Percentiles rank a stretch among this genome's conserved stretches.
Conservation (phyloP, 1,140 invertebrate genomes). For the Neuroterus valhalla region DNA sequence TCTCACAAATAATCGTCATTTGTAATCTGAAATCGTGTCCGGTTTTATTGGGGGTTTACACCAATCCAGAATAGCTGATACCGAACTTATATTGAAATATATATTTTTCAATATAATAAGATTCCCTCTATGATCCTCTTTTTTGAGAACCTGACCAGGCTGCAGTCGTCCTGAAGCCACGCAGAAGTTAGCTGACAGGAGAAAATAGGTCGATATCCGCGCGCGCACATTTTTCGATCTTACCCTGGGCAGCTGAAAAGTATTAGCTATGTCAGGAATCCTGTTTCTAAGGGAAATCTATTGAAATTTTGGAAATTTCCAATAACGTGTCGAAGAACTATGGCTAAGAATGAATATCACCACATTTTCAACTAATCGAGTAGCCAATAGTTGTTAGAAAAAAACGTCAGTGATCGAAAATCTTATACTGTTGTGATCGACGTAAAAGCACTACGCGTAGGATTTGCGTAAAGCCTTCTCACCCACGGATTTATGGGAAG, state of each 20-base stretch:
- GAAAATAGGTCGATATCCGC: conserved; percentile 62
- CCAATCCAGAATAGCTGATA: background rate
- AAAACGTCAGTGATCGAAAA: too few relatives aligned
- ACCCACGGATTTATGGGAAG: too few relatives aligned
- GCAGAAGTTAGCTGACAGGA: conserved; percentile 19
- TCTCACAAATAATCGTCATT: too few relatives aligned
- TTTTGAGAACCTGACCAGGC: background rate
- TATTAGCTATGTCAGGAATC: background rate
- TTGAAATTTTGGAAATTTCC: background rate
- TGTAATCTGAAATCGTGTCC: too few relatives aligned
- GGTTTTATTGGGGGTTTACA: too few relatives aligned
- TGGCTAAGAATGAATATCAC: too few relatives aligned
- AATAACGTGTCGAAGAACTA: background rate
- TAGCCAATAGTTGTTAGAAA: too few relatives aligned
- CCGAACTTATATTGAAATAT: background rate
- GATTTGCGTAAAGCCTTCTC: too few relatives aligned
- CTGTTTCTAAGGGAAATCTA: background rate
- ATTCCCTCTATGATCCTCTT: background rate
- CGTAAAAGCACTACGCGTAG: too few relatives aligned
- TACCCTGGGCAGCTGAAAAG: conserved; percentile 16
- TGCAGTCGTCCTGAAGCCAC: background rate
- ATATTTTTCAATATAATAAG: background rate
- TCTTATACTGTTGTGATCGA: too few relatives aligned
- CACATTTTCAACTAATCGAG: too few relatives aligned
- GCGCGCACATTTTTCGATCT: conserved; percentile 51